Base-by-base conservation (phyloP, 1,140 invertebrate species). In the Euwallacea fornicatus region DNA sequence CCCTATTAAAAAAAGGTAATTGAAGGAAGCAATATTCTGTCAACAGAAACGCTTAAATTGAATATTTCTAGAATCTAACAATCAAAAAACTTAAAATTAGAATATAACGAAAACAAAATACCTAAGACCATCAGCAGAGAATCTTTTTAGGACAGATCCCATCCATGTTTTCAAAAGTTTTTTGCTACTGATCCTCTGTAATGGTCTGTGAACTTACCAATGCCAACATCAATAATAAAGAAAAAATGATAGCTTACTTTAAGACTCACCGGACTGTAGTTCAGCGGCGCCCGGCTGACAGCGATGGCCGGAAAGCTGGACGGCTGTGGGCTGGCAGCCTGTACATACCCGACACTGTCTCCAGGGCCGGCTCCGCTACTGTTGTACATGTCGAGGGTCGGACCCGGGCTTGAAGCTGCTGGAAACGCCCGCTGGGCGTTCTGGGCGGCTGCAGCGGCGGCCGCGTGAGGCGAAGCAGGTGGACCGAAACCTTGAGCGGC, bases 251-350 rank as follows among this genome's bases (percentile, higher is more conserved):
- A 15, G 69, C 69, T 71, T 71, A 69, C 62, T 73, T 71, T 71
- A 60, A 66, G 56, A 90, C 89, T 91, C 86, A 93, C 91, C 86
- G 91, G 91, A 88, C 90, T 93, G 84, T 93, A 93, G 86, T 93
- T 93, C 84, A 93, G 89, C 82, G 92, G 91, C 78, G 91, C 91
- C 81, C 91, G 90, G 86, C 92, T 93, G 77, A 94, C 93, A 76
- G 93, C 93, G 82, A 95, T 94, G 76, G 91, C 90, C 78, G 93
- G 93, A 83, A 96, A 95, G 77, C 90, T 90, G 78, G 90, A 93
- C 76, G 93, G 94, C 83, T 96, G 95, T 75, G 94, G 94, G 83
- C 93, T 95, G 78, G 93, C 92, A 75, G 94, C 93, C 83, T 95
- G 94, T 79, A 95, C 93, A 82, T 96, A 96, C 81, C 93, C 93